Evolutionary conservation across 2,797 vertebrate species (phyloP).

Genomic region (Aeoliscus strigatus): DNA sequence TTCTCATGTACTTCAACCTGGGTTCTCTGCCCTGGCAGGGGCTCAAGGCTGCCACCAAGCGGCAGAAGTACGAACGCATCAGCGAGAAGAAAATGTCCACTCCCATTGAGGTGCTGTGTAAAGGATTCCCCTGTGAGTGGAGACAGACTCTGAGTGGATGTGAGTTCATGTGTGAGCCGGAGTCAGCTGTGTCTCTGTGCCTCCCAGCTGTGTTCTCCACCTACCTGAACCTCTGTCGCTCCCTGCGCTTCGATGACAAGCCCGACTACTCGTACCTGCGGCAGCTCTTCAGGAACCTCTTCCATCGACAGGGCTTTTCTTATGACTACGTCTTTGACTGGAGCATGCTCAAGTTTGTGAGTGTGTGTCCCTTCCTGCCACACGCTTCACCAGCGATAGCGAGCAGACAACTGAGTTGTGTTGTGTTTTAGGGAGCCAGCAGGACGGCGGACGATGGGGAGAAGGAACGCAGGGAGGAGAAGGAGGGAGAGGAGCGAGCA

Average conservation of each 20-base stretch:
- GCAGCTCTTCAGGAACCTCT: conserved; percentile 96
- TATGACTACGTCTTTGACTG: conserved; percentile 97
- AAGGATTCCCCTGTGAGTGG: conserved; percentile 95
- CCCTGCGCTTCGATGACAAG: conserved; percentile 93
- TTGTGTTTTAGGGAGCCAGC: conserved; percentile 81
- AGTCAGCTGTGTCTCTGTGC: too few species aligned
- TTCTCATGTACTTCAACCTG: conserved; percentile 98
- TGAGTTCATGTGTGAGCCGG: too few species aligned
- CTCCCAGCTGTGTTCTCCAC: conserved; percentile 90
- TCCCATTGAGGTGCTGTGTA: conserved; percentile 93
- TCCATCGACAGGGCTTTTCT: conserved; percentile 96
- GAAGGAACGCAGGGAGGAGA: conserved; percentile 79
- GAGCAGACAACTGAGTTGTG: too few species aligned
- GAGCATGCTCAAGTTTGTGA: conserved; percentile 98
- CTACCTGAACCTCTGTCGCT: conserved; percentile 97
- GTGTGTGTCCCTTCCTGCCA: too few species aligned
- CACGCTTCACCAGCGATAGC: too few species aligned
- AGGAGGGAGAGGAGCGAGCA: conserved; percentile 69
- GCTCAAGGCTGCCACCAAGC: too few species aligned
- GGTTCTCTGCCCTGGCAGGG: too few species aligned
- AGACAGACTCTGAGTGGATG: too few species aligned
- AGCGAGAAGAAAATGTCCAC: conserved; percentile 99
- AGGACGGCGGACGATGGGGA: conserved; percentile 89
- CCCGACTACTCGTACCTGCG: conserved; percentile 95
- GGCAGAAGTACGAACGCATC: too few species aligned